Evolutionary conservation across 2,113 vertebrate species (phyloP), one percentile per base, ranked within the genome.

Genomic region (Pseudolaguvia tuberculata): DNA sequence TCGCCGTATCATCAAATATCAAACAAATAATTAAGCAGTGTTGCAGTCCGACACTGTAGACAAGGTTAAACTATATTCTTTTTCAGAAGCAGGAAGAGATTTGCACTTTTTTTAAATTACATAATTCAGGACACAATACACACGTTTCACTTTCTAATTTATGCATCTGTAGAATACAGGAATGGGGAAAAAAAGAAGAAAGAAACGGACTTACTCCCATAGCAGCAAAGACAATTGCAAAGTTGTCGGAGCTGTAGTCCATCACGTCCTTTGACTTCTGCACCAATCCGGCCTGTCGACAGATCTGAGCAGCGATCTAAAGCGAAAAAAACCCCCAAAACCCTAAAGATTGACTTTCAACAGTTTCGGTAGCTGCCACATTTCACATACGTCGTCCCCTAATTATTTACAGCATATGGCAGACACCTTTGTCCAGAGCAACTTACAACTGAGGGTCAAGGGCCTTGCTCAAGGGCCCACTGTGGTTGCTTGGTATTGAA

Each of bases 251-350:
- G 6, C 88, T 92, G 83, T 92, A 93, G 86, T 93, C 92, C 89
- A 91, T 89, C 68, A 92, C 91, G 63, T 92, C 91, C 76, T 93
- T 93, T 35, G 91, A 86, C 78, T 93, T 92, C 83, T 93, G 83
- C 66, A 93, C 92, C 53, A 93, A 81, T 9, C 92, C 92, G 0
- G 91, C 92, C 80, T 93, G 91, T 27, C 92, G 91, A 86, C 92
- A 93, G 78, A 93, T 93, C 85, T 92, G 91, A n/a, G 92, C 92
- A 18, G 92, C 92, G 69, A 93, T 93, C 92, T 93, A 79, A 17
- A 52, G 61, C 47, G 8, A 29, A 8, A 74, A 53, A 9, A 57
- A 45, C 29, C 14, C 68, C 59, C 20, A 71, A 45, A 5, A 21
- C 31, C 20, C 5, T 8, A 6, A 42, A 42, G 4, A 42, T 42